Evolutionary conservation across 2,113 vertebrate species (phyloP).

Genomic region (Amphiprion ocellaris): DNA sequence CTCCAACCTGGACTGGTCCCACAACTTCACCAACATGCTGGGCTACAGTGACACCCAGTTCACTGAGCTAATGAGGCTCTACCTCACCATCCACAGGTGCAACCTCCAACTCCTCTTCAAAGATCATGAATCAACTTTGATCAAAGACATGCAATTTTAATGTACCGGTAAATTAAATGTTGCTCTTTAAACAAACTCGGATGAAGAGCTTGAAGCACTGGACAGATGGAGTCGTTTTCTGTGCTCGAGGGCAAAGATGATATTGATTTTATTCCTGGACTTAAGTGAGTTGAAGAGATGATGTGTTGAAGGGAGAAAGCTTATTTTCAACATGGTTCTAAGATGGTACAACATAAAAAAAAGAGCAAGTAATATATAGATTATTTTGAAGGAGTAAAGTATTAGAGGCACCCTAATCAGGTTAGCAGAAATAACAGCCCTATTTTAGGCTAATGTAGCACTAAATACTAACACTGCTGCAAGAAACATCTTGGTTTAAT

Average conservation of each 20-base stretch:
- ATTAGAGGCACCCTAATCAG: too few relatives aligned
- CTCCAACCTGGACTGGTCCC: conserved; percentile 96
- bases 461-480: too few relatives aligned
- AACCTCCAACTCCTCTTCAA: neutral
- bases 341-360: neutral
- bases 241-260: neutral
- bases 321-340: neutral
- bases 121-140: neutral
- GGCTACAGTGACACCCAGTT: conserved; percentile 94
- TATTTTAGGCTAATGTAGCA: too few relatives aligned
- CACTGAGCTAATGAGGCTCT: conserved; percentile 97
- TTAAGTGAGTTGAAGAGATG: neutral
- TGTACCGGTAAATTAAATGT: neutral
- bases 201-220: neutral
- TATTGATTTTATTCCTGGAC: neutral
- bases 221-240: neutral
- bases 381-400: too few relatives aligned
- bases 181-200: neutral
- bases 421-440: too few relatives aligned
- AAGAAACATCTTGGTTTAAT: too few relatives aligned
- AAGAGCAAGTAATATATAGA: too few relatives aligned
- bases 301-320: neutral
- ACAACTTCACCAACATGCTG: conserved; percentile 99
- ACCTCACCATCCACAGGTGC: conserved; percentile 98
- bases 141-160: neutral